Percentiles rank a stretch among this genome's conserved stretches.
Conservation (phyloP, 2,113 vertebrate genomes). For the Ranitomeya variabilis region DNA sequence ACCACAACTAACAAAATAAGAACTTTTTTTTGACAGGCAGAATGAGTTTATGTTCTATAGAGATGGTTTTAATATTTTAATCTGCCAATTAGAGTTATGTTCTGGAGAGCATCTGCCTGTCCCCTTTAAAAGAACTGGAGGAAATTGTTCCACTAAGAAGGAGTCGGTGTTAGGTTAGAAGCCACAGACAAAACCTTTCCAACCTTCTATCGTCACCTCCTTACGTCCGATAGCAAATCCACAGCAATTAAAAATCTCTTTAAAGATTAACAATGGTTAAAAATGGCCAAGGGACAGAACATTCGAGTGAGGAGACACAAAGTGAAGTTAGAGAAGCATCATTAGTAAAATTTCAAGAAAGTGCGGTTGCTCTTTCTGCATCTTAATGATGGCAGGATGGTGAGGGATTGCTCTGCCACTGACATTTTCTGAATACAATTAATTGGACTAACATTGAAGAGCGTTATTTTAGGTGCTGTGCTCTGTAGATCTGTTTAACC, state of each 20-base stretch:
- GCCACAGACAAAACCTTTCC: conserved; percentile 40
- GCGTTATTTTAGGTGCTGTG: conserved; percentile 38
- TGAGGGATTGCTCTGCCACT: conserved; percentile 39
- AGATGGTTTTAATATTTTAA: conserved; percentile 26
- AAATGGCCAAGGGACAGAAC: conserved; percentile 56
- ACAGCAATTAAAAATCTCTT: conserved; percentile 59
- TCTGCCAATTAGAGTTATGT: conserved; percentile 5
- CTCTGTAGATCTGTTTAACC: conserved; percentile 51
- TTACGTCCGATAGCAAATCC: conserved; percentile 44
- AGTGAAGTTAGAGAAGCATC: conserved; percentile 55
- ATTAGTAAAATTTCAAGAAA: conserved; percentile 55
- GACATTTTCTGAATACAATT: conserved; percentile 58
- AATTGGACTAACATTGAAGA: conserved; percentile 45
- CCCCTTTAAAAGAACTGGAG: conserved; percentile 14
- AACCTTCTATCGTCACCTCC: conserved; percentile 55
- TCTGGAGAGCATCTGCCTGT: background rate
- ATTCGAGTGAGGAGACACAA: conserved; percentile 51
- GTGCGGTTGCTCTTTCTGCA: conserved; percentile 47
- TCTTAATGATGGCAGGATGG: conserved; percentile 52
- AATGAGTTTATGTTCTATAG: background rate
- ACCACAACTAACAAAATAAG: background rate
- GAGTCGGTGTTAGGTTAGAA: conserved; percentile 14
- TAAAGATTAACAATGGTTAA: conserved; percentile 60
- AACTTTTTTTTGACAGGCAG: background rate
- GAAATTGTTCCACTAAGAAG: conserved; percentile 25